Evolutionary conservation across 2,113 vertebrate species (phyloP).

Genomic region (Labrus mixtus): DNA sequence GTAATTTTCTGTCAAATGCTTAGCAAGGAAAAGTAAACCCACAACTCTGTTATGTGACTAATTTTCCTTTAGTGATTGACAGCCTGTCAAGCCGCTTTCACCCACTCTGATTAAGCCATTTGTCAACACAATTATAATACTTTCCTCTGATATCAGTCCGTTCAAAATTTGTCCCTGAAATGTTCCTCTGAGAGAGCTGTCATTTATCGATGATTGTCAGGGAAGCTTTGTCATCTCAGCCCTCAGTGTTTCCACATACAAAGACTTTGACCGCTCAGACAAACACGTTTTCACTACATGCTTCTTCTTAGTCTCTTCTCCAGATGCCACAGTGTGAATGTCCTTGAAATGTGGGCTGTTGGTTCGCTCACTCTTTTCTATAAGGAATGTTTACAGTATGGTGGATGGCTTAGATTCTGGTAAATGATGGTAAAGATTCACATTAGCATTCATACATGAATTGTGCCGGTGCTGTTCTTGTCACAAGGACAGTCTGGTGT

Average conservation of each 20-base stretch:
- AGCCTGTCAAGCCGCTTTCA: neutral
- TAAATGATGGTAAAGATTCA: neutral
- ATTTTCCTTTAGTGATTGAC: neutral
- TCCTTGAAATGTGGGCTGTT: conserved; percentile 8
- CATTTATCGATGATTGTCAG: neutral
- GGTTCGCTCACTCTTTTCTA: neutral
- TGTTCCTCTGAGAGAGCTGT: neutral
- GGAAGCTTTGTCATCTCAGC: conserved; percentile 9
- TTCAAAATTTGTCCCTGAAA: conserved; percentile 6
- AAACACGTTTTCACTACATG: neutral
- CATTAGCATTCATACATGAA: conserved; percentile 29
- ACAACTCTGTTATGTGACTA: neutral
- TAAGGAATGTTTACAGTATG: neutral
- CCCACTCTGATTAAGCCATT: neutral
- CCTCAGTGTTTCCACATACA: neutral
- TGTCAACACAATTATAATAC: conserved; percentile 9
- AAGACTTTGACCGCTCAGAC: neutral
- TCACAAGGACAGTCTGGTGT: conserved; percentile 1
- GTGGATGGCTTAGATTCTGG: conserved; percentile 47
- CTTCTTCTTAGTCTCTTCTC: neutral
- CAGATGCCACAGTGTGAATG: conserved; percentile 10
- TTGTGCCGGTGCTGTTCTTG: neutral
- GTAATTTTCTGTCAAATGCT: neutral
- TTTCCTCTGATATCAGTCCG: neutral
- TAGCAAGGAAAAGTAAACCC: neutral